A percentile compares a stretch with the other conserved stretches of the same genome.
These are phyloP conservation scores for Dasyurus viverrinus DNA, from an alignment of 2,113 vertebrate genomes.

Conservation along the genomic window DNA sequence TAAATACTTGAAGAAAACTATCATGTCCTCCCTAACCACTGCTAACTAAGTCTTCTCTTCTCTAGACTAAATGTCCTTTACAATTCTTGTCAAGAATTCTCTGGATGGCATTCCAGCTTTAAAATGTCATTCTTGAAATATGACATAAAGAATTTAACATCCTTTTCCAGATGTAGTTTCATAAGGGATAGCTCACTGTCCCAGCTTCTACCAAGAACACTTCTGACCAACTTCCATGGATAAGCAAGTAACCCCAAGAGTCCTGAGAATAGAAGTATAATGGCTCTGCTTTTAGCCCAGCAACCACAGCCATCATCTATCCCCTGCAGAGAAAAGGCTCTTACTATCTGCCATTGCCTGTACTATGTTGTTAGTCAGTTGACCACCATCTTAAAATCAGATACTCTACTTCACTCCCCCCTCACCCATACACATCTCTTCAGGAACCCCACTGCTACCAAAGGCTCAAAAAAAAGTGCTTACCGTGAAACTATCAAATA, in stretches of 20 bases:
- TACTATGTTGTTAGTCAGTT: neutral
- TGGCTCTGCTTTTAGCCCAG: neutral
- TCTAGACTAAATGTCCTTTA: neutral
- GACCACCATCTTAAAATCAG: neutral
- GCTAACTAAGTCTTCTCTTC: neutral
- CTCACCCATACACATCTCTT: neutral
- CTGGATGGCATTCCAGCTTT: neutral
- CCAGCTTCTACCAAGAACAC: neutral
- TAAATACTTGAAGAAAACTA: neutral
- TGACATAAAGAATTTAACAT: neutral
- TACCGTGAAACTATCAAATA: neutral
- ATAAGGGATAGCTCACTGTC: neutral
- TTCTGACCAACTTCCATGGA: neutral
- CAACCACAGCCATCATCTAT: neutral
- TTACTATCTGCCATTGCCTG: neutral
- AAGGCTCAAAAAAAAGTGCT: neutral
- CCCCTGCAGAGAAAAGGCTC: neutral
- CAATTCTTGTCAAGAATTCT: neutral
- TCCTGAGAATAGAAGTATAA: neutral
- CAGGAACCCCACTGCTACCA: neutral
- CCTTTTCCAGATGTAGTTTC: neutral
- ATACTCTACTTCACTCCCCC: neutral
- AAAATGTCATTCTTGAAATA: neutral
- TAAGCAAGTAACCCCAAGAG: neutral
- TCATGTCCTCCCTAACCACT: neutral